Percentiles rank a stretch among this genome's conserved stretches.
phyloP scores from a whole-genome alignment of 2,113 vertebrate species.

The Rallus limicola region DNA sequence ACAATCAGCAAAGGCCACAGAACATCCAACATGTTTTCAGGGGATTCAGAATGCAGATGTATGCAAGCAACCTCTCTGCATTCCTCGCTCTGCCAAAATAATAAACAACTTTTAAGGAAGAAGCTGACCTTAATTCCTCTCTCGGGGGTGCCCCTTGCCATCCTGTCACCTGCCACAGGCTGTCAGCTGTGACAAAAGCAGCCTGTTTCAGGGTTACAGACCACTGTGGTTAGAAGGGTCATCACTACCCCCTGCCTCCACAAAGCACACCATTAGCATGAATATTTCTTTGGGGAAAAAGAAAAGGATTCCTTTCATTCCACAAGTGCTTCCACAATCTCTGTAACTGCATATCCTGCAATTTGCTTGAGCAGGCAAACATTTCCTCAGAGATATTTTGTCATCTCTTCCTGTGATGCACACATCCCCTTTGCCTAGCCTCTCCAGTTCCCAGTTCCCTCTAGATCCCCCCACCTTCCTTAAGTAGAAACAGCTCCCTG shows the following conservation, averaged over 20 bases:
- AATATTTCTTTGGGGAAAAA: not conserved
- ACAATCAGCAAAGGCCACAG: not conserved
- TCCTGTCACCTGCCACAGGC: not conserved
- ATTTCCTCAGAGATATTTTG: not conserved
- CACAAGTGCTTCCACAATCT: not conserved
- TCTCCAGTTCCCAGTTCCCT: not conserved
- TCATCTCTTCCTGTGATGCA: not conserved
- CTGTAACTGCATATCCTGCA: not conserved
- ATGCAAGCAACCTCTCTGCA: not conserved
- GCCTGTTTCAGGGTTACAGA: not conserved
- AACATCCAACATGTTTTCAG: not conserved
- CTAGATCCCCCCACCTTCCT: not conserved
- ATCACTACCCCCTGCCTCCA: not conserved
- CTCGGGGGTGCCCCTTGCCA: not conserved
- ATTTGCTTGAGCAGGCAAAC: not conserved
- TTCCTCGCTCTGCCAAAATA: not conserved
- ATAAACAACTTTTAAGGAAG: not conserved
- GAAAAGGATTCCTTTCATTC: not conserved
- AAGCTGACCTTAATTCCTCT: too few relatives aligned
- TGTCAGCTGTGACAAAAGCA: not conserved
- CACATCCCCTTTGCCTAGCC: rapidly evolving
- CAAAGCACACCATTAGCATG: not conserved
- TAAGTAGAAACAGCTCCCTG: not conserved
- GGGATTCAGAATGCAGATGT: not conserved
- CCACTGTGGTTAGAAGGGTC: not conserved